Base-by-base conservation (phyloP, 1,140 invertebrate genomes). In the Papilio polyxenes region DNA sequence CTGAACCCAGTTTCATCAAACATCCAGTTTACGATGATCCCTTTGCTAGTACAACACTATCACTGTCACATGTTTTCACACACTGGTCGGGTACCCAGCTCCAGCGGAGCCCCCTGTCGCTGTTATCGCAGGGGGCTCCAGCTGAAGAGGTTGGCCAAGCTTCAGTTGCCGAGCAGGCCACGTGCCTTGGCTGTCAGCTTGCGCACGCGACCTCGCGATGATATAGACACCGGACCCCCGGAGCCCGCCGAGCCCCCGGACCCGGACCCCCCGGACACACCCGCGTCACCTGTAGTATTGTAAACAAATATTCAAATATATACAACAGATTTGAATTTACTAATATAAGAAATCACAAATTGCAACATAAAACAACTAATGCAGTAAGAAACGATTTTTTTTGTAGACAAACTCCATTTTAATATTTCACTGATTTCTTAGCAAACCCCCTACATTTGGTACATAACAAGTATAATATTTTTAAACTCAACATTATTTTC, bases 201-300 rank as follows among this genome's bases (percentile, higher is more conserved):
- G 44, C 98, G 95, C 59, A 98, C 96, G 56, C 98, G 95, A 8
- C 98, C 98, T 51, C 98, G 95, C 87, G 97, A 98, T 92, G 98
- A 98, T 95, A 94, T 96, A 95, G 85, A 97, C 95, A 87, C 95
- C 87, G 87, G 59, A 89, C 88, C 81, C 85, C 88, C 85, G 10
- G 74, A 75, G 13, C 72, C 72, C 72, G 92, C 1, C 78, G 65
- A 72, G 4, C 65, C 20, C 51, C 56, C 23, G 17, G 62, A 77
- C 2, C 83, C 83, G 87, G 90, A 49, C 88, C 89, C 93, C 2
- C 85, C 85, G 87, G 90, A 56, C 88, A 86, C 74, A 82, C 89
- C 87, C 44, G 86, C 80, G 7, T 23, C 69, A 62, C 65, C 69
- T 17, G 56, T 44, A 44, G 7, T 44, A 44, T 44, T 53, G 62